Evolutionary conservation across 2,888 invertebrate genomes (phyloP).

Genomic region (Lasius fuliginosus): DNA sequence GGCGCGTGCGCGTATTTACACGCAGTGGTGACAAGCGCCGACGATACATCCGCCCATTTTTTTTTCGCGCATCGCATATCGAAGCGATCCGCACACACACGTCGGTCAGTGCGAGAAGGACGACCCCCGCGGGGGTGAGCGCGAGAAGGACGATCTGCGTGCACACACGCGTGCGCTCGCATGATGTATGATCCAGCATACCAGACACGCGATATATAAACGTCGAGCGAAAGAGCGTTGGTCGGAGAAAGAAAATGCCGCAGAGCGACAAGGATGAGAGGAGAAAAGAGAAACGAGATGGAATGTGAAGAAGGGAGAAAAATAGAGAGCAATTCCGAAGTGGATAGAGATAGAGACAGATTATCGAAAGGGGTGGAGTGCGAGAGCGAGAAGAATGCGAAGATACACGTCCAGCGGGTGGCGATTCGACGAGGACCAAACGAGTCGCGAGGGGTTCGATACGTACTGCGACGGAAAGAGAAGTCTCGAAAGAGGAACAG

Average conservation of each 20-base stretch:
- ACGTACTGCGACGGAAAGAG: slow-evolving; percentile 24
- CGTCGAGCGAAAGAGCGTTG: slow-evolving; percentile 57
- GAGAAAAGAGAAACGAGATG: slow-evolving; percentile 51
- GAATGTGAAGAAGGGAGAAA: slow-evolving; percentile 43
- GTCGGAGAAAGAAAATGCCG: slow-evolving; percentile 60
- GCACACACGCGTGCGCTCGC: slow-evolving; percentile 52
- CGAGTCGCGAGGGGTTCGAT: slow-evolving; percentile 49
- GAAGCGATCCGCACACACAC: slow-evolving; percentile 51
- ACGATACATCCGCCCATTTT: slow-evolving; percentile 76
- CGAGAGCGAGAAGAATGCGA: slow-evolving; percentile 60
- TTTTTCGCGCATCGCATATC: slow-evolving; percentile 65
- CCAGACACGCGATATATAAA: slow-evolving; percentile 71
- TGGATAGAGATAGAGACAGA: slow-evolving; percentile 58
- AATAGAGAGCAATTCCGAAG: slow-evolving; percentile 35
- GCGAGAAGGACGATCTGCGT: slow-evolving; percentile 58
- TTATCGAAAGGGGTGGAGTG: slow-evolving; percentile 38
- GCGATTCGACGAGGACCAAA: slow-evolving; percentile 48
- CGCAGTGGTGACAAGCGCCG: slow-evolving; percentile 68
- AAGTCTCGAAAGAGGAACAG: slow-evolving; percentile 33
- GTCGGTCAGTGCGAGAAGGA: neutral
- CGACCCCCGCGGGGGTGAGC: slow-evolving; percentile 48
- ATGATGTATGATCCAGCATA: slow-evolving; percentile 71
- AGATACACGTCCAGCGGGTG: slow-evolving; percentile 60
- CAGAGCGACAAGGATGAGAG: slow-evolving; percentile 50
- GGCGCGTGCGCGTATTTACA: slow-evolving; percentile 74